Percentiles rank a stretch among this genome's conserved stretches.
Evolutionary conservation across 2,888 invertebrate genomes (phyloP).

Genomic region (Leucoma salicis): DNA sequence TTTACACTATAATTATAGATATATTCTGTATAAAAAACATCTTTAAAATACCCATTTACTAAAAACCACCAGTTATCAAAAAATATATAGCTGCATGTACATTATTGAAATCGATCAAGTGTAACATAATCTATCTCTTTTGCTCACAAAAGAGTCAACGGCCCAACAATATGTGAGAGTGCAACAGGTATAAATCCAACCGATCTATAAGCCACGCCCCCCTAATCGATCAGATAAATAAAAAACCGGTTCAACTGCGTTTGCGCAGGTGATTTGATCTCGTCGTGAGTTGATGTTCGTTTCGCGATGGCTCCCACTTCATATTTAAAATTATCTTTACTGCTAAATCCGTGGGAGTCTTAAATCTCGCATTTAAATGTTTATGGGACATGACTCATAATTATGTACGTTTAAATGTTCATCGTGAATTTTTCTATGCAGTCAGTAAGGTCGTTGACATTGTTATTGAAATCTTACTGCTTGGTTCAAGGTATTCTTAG

Average conservation of each 20-base stretch:
- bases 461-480: constrained; percentile 12
- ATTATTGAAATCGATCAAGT: constrained; percentile 61
- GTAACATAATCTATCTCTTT: constrained; percentile 53
- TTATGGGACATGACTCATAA: constrained; percentile 59
- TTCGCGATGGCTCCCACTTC: constrained; percentile 55
- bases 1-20: too few species aligned
- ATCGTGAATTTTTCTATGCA: constrained; percentile 34
- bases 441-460: constrained; percentile 33
- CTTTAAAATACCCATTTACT: too few species aligned
- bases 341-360: constrained; percentile 64
- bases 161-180: constrained; percentile 26
- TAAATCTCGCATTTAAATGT: constrained; percentile 55
- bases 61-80: too few species aligned
- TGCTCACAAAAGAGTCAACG: constrained; percentile 16
- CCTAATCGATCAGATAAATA: constrained; percentile 73
- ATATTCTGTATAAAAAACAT: too few species aligned
- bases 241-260: constrained; percentile 58
- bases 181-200: constrained; percentile 46
- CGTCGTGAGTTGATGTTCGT: constrained; percentile 52
- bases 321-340: constrained; percentile 76
- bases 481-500: too few species aligned
- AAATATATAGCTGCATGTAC: constrained; percentile 40
- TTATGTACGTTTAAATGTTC: constrained; percentile 48
- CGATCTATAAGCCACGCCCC: constrained; percentile 61
- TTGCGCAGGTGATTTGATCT: constrained; percentile 61